These are phyloP conservation scores for Myocastor coypus DNA, from an alignment of 2,113 vertebrate genomes.

Conservation along the genomic window DNA sequence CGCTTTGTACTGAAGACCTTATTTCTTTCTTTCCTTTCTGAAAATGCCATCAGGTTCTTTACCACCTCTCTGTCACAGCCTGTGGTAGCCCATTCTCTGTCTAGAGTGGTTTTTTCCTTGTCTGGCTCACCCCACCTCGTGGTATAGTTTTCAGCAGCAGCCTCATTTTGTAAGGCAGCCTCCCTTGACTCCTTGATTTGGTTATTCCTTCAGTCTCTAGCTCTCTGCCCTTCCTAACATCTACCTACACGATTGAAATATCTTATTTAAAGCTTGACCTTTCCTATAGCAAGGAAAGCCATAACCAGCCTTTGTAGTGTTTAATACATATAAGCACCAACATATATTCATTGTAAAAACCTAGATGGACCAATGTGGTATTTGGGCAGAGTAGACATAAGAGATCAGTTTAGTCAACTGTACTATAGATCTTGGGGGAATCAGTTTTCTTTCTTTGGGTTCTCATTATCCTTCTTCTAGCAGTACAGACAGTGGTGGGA, in stretches of 20 bases:
- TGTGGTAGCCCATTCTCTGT: background rate
- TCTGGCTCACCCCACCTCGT: background rate
- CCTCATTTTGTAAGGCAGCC: background rate
- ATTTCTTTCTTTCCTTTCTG: background rate
- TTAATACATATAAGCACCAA: background rate
- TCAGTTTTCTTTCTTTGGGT: background rate
- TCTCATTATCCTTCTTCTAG: background rate
- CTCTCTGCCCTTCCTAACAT: background rate
- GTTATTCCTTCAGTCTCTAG: background rate
- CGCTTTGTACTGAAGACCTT: background rate
- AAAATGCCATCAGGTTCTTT: background rate
- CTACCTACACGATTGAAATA: background rate
- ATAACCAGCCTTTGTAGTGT: background rate
- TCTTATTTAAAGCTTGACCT: background rate
- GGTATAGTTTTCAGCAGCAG: slow-evolving; percentile 13
- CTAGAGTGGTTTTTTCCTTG: background rate
- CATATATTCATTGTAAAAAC: background rate
- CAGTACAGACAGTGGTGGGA: background rate
- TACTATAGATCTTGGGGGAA: background rate
- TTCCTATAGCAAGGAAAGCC: background rate
- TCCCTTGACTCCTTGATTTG: background rate
- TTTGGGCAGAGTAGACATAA: background rate
- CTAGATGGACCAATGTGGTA: background rate
- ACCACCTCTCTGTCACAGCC: background rate
- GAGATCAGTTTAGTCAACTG: background rate